Evolutionary conservation across 2,797 vertebrate genomes (phyloP).

Genomic region (Synaphobranchus kaupii): DNA sequence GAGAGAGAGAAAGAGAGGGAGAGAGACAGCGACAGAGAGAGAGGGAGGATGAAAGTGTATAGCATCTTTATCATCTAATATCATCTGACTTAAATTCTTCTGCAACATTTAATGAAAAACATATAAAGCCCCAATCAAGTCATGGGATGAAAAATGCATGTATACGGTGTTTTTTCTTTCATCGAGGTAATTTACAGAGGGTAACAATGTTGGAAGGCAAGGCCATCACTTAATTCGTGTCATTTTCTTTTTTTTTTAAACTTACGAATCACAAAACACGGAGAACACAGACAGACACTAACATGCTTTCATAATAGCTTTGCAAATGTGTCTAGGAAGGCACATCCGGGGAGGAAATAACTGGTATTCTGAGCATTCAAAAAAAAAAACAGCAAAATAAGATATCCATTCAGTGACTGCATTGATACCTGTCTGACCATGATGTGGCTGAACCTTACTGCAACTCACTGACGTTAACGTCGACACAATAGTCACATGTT

Average conservation of each 20-base stretch:
- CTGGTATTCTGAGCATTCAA: background rate
- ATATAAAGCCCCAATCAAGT: background rate
- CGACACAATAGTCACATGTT: background rate
- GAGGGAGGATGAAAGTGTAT: slow-evolving; percentile 69
- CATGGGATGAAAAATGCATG: background rate
- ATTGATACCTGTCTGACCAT: slow-evolving; percentile 10
- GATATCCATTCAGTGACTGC: background rate
- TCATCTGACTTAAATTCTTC: slow-evolving; percentile 78
- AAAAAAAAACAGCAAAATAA: background rate
- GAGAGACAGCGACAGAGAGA: background rate
- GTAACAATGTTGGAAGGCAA: background rate
- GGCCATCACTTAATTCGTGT: background rate
- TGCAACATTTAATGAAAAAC: slow-evolving; percentile 73
- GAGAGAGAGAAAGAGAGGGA: slow-evolving; percentile 1
- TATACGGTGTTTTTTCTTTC: background rate
- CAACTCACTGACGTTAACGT: background rate
- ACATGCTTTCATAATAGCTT: background rate
- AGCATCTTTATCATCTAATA: slow-evolving; percentile 81
- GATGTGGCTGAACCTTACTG: background rate
- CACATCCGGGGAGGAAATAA: background rate
- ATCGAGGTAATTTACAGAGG: background rate
- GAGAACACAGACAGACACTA: background rate
- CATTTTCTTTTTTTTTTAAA: background rate
- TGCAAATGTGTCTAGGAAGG: background rate
- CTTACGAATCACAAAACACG: background rate